phyloP scores from a whole-genome alignment of 2,888 invertebrate genomes.

The Sphaerophoria rueppellii region DNA sequence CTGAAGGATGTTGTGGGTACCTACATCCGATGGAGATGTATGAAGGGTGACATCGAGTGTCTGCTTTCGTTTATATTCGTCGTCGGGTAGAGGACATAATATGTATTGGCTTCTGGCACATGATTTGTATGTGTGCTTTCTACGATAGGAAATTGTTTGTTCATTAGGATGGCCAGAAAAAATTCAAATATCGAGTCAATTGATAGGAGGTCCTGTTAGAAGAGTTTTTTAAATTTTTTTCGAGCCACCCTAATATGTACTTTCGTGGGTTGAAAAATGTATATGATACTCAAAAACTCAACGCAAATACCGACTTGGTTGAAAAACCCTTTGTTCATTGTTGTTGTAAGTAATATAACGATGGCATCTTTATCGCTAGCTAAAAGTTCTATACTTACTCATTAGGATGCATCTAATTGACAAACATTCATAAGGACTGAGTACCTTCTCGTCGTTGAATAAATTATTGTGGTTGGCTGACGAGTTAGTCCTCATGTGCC shows the following conservation, averaged over 20 bases:
- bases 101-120: neutral
- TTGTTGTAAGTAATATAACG: neutral
- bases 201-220: no score
- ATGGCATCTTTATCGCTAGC: slow-evolving; percentile 48
- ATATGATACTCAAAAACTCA: neutral
- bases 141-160: no score
- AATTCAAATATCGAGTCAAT: no score
- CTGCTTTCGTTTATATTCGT: slow-evolving; percentile 40
- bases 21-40: slow-evolving; percentile 49
- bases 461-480: neutral
- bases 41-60: slow-evolving; percentile 56
- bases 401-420: slow-evolving; percentile 40
- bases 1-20: slow-evolving; percentile 50
- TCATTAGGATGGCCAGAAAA: no score
- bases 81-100: slow-evolving; percentile 15
- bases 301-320: neutral
- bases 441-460: neutral
- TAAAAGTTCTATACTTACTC: slow-evolving; percentile 8
- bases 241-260: neutral
- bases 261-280: neutral
- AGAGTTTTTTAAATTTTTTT: neutral
- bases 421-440: slow-evolving; percentile 3
- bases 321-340: slow-evolving; percentile 30
- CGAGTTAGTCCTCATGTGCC: neutral
- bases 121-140: neutral